Percentiles rank a stretch among this genome's conserved stretches.
phyloP scores from a whole-genome alignment of 2,888 invertebrate species.

The Lithosia quadra region DNA sequence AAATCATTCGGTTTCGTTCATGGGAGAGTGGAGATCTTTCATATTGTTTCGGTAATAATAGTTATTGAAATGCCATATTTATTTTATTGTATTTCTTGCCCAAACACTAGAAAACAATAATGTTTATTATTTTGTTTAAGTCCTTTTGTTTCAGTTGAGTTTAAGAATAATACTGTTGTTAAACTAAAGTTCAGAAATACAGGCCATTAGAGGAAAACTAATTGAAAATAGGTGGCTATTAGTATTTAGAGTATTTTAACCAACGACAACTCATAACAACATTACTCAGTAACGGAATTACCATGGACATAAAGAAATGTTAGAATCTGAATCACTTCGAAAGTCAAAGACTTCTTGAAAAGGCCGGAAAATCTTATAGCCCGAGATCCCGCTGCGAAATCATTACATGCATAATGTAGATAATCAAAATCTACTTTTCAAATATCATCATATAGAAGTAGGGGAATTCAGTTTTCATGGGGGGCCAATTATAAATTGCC shows the following conservation, averaged over 20 bases:
- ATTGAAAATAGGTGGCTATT: too few species aligned
- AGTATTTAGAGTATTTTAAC: neutral
- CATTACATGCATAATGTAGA: neutral
- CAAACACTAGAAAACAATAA: constrained; percentile 1
- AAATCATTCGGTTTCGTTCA: neutral
- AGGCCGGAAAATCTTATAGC: too few species aligned
- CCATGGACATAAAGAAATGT: neutral
- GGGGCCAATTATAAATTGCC: too few species aligned
- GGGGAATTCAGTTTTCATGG: too few species aligned
- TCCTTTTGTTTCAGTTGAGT: neutral
- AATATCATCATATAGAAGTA: too few species aligned
- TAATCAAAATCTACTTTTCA: too few species aligned
- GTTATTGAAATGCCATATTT: neutral
- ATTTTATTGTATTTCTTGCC: neutral
- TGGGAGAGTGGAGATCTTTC: neutral
- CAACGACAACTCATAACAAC: neutral
- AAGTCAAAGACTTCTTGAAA: too few species aligned
- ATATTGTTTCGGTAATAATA: neutral
- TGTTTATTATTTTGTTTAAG: neutral
- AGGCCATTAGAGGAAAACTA: neutral
- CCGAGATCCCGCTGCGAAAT: too few species aligned
- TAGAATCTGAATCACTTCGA: too few species aligned
- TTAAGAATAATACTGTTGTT: neutral
- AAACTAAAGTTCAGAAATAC: neutral
- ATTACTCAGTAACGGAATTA: neutral